A percentile compares a stretch with the other conserved stretches of the same genome.
Conservation (phyloP, 1,140 invertebrate species). For the Magallana gigas region DNA sequence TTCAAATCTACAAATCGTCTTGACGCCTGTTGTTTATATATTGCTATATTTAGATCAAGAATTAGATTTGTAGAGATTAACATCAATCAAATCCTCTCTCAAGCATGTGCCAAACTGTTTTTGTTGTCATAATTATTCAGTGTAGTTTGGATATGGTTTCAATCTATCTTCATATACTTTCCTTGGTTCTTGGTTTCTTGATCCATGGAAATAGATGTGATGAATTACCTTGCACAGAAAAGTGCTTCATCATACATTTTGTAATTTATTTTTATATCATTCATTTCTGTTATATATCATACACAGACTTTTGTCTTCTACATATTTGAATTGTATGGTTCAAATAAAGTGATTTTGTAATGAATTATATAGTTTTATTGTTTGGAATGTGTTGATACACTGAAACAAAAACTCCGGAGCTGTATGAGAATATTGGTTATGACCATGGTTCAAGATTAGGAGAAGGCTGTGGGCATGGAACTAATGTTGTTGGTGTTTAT, state of each 20-base stretch:
- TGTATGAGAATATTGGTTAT: too few species aligned
- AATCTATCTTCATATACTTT: slow-evolving; percentile 13
- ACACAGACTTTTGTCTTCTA: slow-evolving; percentile 4
- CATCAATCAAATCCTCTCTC: slow-evolving; percentile 5
- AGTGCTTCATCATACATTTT: slow-evolving; percentile 26
- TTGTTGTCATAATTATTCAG: not conserved
- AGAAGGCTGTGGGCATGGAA: too few species aligned
- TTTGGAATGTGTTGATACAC: too few species aligned
- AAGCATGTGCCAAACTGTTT: slow-evolving; percentile 25
- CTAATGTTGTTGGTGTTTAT: too few species aligned
- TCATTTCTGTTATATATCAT: slow-evolving; percentile 16
- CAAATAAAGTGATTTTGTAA: slow-evolving; percentile 15
- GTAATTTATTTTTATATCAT: slow-evolving; percentile 25
- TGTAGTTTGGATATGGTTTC: slow-evolving; percentile 27
- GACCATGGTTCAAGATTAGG: too few species aligned
- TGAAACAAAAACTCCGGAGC: too few species aligned
- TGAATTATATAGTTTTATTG: not conserved
- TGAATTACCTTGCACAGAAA: not conserved
- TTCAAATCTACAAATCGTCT: slow-evolving; percentile 10
- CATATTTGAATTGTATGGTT: slow-evolving; percentile 17
- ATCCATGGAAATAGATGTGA: slow-evolving; percentile 8
- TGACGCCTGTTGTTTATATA: not conserved
- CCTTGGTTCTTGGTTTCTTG: not conserved
- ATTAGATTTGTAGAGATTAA: not conserved
- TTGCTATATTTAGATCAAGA: not conserved